A percentile compares a stretch with the other conserved stretches of the same genome.
Conservation (phyloP, 2,113 vertebrate species). For the Oncorhynchus mykiss region DNA sequence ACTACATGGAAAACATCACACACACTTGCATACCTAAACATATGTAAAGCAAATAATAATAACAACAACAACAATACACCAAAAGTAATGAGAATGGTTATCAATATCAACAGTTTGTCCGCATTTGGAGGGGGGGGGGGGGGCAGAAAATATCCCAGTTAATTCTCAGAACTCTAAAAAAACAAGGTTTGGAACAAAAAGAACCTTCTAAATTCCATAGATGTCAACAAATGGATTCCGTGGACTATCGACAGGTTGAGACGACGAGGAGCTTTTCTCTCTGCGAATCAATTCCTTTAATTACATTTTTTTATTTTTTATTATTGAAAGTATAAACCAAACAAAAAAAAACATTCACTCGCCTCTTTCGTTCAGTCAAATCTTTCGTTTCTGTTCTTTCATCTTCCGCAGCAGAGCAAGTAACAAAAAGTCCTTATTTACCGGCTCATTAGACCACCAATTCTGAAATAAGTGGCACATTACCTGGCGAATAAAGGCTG, state of each 20-base stretch:
- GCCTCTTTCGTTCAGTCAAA: slow-evolving; percentile 4
- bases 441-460: background rate
- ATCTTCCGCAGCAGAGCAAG: slow-evolving; percentile 27
- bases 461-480: slow-evolving; percentile 24
- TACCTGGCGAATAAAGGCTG: slow-evolving; percentile 23
- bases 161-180: slow-evolving; percentile 35
- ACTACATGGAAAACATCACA: slow-evolving; percentile 31
- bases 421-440: slow-evolving; percentile 42
- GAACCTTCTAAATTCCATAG: background rate
- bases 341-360: slow-evolving; percentile 3
- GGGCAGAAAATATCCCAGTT: slow-evolving; percentile 28
- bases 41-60: slow-evolving; percentile 9
- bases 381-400: slow-evolving; percentile 7
- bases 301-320: background rate
- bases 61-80: background rate
- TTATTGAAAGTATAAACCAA: background rate
- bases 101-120: slow-evolving; percentile 10
- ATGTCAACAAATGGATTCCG: background rate
- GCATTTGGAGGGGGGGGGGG: background rate
- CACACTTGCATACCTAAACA: slow-evolving; percentile 27
- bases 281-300: slow-evolving; percentile 28
- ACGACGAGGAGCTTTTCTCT: slow-evolving; percentile 2
- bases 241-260: slow-evolving; percentile 29
- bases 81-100: slow-evolving; percentile 26
- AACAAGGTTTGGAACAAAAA: slow-evolving; percentile 16